Evolutionary conservation across 2,113 vertebrate genomes (phyloP).

Genomic region (Phrynocephalus versicolor): DNA sequence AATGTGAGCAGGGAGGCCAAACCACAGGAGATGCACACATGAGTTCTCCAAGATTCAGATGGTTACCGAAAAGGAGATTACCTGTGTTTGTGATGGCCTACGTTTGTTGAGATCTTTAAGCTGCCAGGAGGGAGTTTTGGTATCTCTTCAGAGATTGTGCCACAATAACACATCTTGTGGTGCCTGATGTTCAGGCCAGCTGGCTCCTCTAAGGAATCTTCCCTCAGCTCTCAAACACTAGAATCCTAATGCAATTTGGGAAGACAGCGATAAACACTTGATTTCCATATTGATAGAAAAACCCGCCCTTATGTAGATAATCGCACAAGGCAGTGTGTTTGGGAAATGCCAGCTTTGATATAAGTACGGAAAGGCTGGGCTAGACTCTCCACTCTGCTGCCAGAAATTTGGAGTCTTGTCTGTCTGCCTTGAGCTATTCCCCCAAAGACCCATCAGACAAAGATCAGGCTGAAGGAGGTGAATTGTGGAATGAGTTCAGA

Average conservation of each 20-base stretch:
- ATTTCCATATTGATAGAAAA: conserved; percentile 37
- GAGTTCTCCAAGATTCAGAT: too few species aligned
- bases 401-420: not conserved
- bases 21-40: too few species aligned
- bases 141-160: too few species aligned
- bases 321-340: not conserved
- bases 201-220: not conserved
- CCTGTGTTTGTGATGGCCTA: too few species aligned
- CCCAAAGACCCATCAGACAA: not conserved
- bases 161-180: too few species aligned
- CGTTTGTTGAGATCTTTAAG: too few species aligned
- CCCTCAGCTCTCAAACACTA: not conserved
- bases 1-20: too few species aligned
- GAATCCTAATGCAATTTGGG: not conserved
- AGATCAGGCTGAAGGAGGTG: not conserved
- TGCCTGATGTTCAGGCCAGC: too few species aligned
- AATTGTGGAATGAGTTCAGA: not conserved
- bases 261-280: not conserved
- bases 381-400: not conserved
- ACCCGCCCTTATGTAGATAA: not conserved
- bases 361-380: conserved; percentile 4
- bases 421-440: not conserved
- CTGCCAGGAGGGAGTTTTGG: too few species aligned
- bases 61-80: too few species aligned
- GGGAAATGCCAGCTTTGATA: not conserved